Evolutionary conservation across 2,888 invertebrate genomes (phyloP).

Genomic region (Automeris io): DNA sequence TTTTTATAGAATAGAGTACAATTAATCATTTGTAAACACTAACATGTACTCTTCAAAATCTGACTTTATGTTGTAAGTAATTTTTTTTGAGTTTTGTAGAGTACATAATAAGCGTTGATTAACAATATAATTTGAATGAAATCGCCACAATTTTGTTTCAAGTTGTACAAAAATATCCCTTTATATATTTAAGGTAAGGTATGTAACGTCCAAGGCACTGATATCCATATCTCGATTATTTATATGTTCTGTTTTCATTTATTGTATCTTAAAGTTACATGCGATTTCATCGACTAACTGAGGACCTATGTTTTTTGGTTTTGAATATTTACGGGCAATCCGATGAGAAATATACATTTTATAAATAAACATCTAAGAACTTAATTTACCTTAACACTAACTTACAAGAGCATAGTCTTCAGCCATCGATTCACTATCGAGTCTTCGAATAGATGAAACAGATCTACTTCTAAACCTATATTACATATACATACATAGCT

Average conservation of each 20-base stretch:
- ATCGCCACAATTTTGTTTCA: slow-evolving; percentile 36
- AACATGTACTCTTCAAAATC: slow-evolving; percentile 23
- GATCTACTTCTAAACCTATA: slow-evolving; percentile 67
- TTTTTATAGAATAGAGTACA: slow-evolving; percentile 47
- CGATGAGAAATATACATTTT: slow-evolving; percentile 68
- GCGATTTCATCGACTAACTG: slow-evolving; percentile 47
- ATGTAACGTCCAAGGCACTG: slow-evolving; percentile 76
- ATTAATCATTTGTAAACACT: slow-evolving; percentile 22
- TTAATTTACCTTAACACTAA: slow-evolving; percentile 55
- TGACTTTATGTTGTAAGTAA: slow-evolving; percentile 17
- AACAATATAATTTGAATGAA: slow-evolving; percentile 38
- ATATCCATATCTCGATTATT: slow-evolving; percentile 55
- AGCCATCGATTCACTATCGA: slow-evolving; percentile 69
- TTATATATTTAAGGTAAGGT: slow-evolving; percentile 66
- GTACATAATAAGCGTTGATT: slow-evolving; percentile 27
- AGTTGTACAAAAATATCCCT: slow-evolving; percentile 72
- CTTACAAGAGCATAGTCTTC: slow-evolving; percentile 72
- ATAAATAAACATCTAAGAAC: slow-evolving; percentile 72
- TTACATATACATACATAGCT: slow-evolving; percentile 67
- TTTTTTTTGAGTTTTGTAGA: slow-evolving; percentile 11
- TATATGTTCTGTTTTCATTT: slow-evolving; percentile 35
- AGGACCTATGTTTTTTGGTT: slow-evolving; percentile 64
- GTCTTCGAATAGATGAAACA: slow-evolving; percentile 76
- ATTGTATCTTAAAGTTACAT: slow-evolving; percentile 4
- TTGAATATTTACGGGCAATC: slow-evolving; percentile 58